These are phyloP conservation scores for Notamacropus eugenii DNA, from an alignment of 2,797 vertebrate genomes.

Conservation along the genomic window DNA sequence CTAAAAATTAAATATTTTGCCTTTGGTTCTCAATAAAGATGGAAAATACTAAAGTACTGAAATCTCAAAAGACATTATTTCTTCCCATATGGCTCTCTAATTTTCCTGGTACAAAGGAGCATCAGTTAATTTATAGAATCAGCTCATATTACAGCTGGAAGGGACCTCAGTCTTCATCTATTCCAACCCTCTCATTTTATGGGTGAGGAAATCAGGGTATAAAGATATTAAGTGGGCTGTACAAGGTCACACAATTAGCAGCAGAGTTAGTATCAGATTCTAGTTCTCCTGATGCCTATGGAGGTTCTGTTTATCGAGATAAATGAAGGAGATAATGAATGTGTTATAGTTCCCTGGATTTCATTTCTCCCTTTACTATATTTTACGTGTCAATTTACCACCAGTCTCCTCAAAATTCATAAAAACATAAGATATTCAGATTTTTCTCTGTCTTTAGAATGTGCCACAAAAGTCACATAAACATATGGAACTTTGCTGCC, in stretches of 20 bases:
- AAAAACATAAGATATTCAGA: neutral
- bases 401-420: neutral
- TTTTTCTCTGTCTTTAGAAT: neutral
- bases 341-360: neutral
- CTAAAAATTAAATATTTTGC: neutral
- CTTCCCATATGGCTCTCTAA: neutral
- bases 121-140: neutral
- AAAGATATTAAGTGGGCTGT: neutral
- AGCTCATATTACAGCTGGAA: neutral
- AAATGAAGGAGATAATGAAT: neutral
- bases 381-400: neutral
- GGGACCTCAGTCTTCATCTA: neutral
- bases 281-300: neutral
- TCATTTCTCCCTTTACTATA: neutral
- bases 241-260: neutral
- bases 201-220: neutral
- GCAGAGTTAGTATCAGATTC: neutral
- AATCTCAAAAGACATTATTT: neutral
- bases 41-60: neutral
- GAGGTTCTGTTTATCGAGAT: neutral
- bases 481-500: neutral
- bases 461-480: neutral
- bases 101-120: neutral
- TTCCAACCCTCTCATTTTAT: neutral
- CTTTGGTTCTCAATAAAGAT: neutral